Evolutionary conservation across 2,113 vertebrate species (phyloP).

Genomic region (Anolis sagrei): DNA sequence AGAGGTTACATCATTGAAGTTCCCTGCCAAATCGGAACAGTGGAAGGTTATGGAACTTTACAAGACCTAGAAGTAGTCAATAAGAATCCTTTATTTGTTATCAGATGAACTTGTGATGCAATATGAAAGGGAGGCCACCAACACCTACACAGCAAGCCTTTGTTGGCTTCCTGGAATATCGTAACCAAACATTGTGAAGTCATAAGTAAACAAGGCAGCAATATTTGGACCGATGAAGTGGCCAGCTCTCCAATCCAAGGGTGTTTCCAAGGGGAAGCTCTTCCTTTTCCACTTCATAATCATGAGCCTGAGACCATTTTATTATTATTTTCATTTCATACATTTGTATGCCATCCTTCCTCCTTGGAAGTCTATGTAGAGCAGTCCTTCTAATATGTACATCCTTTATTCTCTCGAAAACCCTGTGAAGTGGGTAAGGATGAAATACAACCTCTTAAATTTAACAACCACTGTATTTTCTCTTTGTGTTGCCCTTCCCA

Average conservation of each 20-base stretch:
- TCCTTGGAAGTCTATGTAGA: background rate
- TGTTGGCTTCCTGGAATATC: background rate
- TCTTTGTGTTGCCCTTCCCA: background rate
- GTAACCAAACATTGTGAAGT: background rate
- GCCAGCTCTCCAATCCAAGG: background rate
- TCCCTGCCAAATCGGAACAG: no score
- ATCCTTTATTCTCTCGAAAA: no score
- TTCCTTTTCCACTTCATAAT: background rate
- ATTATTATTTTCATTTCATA: background rate
- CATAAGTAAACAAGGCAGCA: background rate
- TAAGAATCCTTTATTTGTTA: background rate
- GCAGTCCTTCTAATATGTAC: no score
- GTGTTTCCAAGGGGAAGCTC: background rate
- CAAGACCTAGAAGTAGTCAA: background rate
- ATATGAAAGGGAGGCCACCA: background rate
- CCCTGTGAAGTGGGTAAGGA: no score
- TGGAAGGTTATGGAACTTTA: background rate
- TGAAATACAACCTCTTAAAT: no score
- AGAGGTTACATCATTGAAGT: no score
- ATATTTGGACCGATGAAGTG: background rate
- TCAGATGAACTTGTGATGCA: background rate
- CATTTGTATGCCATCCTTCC: background rate
- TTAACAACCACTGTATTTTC: background rate
- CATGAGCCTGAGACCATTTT: background rate
- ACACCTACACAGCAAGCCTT: background rate